Conservation (phyloP, 2,888 invertebrate genomes). For the Nebria brevicollis region DNA sequence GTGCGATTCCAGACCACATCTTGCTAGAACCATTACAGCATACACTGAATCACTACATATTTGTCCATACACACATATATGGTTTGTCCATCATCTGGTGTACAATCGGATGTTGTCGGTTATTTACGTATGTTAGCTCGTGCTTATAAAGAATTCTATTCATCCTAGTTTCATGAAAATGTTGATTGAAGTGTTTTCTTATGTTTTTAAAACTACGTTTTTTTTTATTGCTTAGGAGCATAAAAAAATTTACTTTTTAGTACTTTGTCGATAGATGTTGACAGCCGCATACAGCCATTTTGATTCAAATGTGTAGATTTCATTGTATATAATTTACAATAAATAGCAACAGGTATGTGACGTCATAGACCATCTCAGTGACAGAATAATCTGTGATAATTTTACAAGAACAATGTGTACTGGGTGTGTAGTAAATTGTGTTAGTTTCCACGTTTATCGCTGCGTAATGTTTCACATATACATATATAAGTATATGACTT, state of each 20-base stretch:
- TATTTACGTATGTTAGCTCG: not conserved
- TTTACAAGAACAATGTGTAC: not conserved
- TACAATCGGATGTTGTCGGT: conserved; percentile 10
- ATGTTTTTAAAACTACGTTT: not conserved
- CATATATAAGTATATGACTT: not conserved
- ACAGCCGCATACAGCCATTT: not conserved
- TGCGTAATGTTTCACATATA: not conserved
- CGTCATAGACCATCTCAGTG: not conserved
- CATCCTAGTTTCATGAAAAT: not conserved
- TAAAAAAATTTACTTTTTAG: too few species aligned
- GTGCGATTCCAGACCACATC: conserved; percentile 14
- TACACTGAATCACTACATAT: not conserved
- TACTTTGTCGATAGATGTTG: too few species aligned
- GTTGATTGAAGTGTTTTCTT: conserved; percentile 13
- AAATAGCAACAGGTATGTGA: not conserved
- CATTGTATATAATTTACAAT: not conserved
- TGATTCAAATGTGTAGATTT: not conserved
- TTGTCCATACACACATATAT: not conserved
- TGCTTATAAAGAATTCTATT: conserved; percentile 10
- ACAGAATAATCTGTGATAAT: not conserved
- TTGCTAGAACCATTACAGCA: conserved; percentile 1
- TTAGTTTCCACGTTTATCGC: not conserved
- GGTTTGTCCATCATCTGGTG: conserved; percentile 12
- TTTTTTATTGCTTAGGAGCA: not conserved
- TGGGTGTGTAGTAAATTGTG: not conserved